These are phyloP conservation scores for Elymnias hypermnestra DNA, from an alignment of 1,140 invertebrate genomes.

Conservation along the genomic window DNA sequence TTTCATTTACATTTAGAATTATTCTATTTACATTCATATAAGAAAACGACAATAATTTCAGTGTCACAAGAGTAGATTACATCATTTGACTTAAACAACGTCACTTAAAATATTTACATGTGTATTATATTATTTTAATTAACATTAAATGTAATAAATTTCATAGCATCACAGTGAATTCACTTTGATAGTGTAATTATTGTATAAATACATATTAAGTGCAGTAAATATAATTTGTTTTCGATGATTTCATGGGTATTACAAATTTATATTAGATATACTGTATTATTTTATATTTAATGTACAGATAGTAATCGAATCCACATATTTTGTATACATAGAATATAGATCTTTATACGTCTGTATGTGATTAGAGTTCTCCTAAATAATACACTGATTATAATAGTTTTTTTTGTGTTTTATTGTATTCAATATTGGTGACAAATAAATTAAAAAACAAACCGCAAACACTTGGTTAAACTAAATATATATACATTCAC, in stretches of 20 bases:
- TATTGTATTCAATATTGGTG: no score
- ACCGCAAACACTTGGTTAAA: no score
- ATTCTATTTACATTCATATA: constrained; percentile 19
- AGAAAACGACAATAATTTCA: constrained; percentile 20
- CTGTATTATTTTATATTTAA: no score
- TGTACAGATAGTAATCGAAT: no score
- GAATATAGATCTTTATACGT: no score
- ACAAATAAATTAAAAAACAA: no score
- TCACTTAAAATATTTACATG: constrained; percentile 34
- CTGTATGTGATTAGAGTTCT: no score
- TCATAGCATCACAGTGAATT: constrained; percentile 70
- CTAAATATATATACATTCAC: no score
- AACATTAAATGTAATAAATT: constrained; percentile 53
- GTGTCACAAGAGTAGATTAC: constrained; percentile 9
- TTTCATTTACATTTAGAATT: constrained; percentile 22
- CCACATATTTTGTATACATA: no score
- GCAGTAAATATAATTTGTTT: constrained; percentile 14
- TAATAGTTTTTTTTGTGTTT: no score
- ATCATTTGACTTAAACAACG: constrained; percentile 19
- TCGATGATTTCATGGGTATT: not conserved
- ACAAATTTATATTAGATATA: no score
- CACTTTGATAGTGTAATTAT: constrained; percentile 35
- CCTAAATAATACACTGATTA: no score
- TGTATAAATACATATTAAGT: constrained; percentile 23
- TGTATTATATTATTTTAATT: constrained; percentile 29